Conservation (phyloP, 2,888 invertebrate genomes). For the Leptinotarsa tumamoca region DNA sequence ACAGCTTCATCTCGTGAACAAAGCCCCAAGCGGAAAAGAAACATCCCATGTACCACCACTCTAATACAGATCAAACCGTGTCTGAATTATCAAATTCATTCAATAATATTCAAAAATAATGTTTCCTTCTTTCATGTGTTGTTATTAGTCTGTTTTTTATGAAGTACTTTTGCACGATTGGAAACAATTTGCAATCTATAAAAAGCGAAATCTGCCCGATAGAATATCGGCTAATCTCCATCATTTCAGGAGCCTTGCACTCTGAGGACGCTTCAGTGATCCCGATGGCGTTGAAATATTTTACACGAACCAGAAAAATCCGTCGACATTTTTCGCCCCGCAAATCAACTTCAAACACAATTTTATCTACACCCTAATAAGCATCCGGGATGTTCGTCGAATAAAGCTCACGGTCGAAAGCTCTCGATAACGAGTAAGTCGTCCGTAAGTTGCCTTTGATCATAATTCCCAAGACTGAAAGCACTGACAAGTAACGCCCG, state of each 20-base stretch:
- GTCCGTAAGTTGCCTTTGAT: slow-evolving; percentile 28
- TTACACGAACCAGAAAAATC: slow-evolving; percentile 32
- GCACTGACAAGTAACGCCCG: slow-evolving; percentile 30
- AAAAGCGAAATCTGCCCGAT: neutral
- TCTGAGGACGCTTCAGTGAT: neutral
- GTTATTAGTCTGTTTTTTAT: too few species aligned
- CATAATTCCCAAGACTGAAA: slow-evolving; percentile 16
- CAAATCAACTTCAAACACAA: slow-evolving; percentile 31
- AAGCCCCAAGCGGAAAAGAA: too few species aligned
- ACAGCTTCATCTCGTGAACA: too few species aligned
- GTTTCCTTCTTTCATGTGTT: too few species aligned
- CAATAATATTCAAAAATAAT: too few species aligned
- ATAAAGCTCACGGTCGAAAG: slow-evolving; percentile 19
- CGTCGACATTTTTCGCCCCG: slow-evolving; percentile 29
- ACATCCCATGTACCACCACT: too few species aligned
- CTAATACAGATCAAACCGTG: too few species aligned
- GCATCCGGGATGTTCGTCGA: slow-evolving; percentile 9
- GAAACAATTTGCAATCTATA: neutral
- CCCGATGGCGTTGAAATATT: neutral
- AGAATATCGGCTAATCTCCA: neutral
- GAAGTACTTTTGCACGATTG: neutral
- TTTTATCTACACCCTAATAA: slow-evolving; percentile 39
- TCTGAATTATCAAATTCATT: too few species aligned
- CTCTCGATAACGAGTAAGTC: slow-evolving; percentile 27
- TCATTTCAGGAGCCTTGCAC: neutral